These are phyloP conservation scores for Anolis apletophallus DNA, from an alignment of 2,797 vertebrate genomes.

Conservation along the genomic window DNA sequence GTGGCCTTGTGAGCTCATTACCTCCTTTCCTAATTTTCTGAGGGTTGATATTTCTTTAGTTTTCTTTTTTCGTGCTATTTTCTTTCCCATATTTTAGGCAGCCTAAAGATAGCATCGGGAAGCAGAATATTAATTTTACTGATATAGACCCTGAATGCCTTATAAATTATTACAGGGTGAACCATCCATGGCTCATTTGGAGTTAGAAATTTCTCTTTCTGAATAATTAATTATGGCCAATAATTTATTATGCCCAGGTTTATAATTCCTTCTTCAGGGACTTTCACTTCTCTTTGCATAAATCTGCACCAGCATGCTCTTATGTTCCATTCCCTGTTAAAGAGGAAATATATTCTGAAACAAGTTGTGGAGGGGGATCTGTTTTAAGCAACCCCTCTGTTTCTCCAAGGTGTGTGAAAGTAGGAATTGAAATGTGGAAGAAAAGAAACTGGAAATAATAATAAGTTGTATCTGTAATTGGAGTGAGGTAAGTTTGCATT, in stretches of 20 bases:
- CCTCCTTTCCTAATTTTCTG: not conserved
- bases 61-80: constrained; percentile 2
- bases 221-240: not conserved
- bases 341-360: not conserved
- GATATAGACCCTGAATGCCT: not conserved
- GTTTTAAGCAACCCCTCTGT: not conserved
- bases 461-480: not conserved
- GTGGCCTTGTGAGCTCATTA: constrained; percentile 3
- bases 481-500: not conserved
- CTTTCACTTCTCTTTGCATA: not conserved
- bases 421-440: not conserved
- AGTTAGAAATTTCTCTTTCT: not conserved
- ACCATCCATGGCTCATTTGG: not conserved
- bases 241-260: not conserved
- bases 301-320: not conserved
- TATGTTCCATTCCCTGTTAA: not conserved
- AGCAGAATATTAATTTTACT: not conserved
- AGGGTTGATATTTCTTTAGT: not conserved
- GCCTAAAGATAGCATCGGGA: not conserved
- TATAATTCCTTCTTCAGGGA: not conserved
- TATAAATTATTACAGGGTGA: constrained; percentile 1
- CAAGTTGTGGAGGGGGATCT: not conserved
- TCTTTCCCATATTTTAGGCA: not conserved
- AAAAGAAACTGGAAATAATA: not conserved
- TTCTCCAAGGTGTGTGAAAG: not conserved